Percentiles rank a stretch among this genome's conserved stretches.
These are phyloP conservation scores for Gymnoscopelus microlampas DNA, from an alignment of 2,797 vertebrate genomes.

Conservation along the genomic window DNA sequence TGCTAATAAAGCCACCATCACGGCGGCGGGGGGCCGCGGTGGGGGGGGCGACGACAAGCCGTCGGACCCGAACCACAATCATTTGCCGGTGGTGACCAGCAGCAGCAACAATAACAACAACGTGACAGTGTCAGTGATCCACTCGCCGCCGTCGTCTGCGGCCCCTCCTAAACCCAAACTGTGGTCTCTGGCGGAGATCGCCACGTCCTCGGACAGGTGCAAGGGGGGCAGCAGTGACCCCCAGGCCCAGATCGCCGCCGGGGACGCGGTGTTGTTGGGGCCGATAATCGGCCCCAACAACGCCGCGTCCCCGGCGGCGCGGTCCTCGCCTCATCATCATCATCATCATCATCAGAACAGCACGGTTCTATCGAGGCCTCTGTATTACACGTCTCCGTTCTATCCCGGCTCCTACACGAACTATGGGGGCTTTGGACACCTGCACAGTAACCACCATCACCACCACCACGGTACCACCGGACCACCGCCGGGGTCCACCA, in stretches of 20 bases:
- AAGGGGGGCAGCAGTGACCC: conserved; percentile 83
- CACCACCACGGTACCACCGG: conserved; percentile 40
- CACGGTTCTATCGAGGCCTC: conserved; percentile 92
- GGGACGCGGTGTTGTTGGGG: no score
- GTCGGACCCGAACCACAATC: conserved; percentile 74
- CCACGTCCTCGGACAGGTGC: conserved; percentile 95
- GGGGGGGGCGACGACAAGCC: conserved; percentile 76
- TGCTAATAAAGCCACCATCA: conserved; percentile 79
- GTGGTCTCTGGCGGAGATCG: conserved; percentile 96
- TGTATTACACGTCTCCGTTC: conserved; percentile 97
- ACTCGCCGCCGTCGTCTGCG: conserved; percentile 83
- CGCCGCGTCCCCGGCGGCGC: conserved; percentile 78
- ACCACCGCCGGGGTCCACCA: conserved; percentile 63
- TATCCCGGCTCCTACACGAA: conserved; percentile 96
- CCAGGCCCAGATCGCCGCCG: conserved; percentile 71
- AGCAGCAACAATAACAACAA: conserved; percentile 39
- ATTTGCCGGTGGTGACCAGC: conserved; percentile 67
- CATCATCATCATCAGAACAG: conserved; percentile 86
- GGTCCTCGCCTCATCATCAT: conserved; percentile 85
- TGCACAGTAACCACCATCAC: conserved; percentile 90
- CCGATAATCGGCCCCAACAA: conserved; percentile 67
- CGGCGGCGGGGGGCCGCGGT: conserved; percentile 71
- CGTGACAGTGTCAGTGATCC: conserved; percentile 90
- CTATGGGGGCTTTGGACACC: conserved; percentile 96
- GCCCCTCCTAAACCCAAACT: conserved; percentile 94